These are phyloP conservation scores for Scaptomyza tumidula DNA, from an alignment of 2,888 invertebrate species.

Conservation along the genomic window DNA sequence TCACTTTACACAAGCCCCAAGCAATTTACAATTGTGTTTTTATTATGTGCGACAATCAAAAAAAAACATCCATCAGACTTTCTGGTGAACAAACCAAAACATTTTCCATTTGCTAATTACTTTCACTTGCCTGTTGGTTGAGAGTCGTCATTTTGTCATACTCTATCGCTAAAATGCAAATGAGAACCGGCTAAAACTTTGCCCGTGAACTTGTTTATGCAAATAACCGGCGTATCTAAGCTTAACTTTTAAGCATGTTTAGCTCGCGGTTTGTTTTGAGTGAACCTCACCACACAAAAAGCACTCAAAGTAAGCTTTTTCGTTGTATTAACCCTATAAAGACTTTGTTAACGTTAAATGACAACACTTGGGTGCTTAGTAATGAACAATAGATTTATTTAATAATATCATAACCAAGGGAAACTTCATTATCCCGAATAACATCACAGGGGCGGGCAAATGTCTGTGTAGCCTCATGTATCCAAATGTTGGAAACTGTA, in stretches of 20 bases:
- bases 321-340: constrained; percentile 56
- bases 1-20: constrained; percentile 9
- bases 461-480: constrained; percentile 93
- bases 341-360: not conserved
- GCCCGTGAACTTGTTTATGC: constrained; percentile 74
- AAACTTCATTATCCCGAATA: constrained; percentile 75
- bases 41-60: constrained; percentile 8
- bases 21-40: constrained; percentile 7
- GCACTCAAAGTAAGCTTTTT: constrained; percentile 44
- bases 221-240: constrained; percentile 60
- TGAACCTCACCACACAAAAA: constrained; percentile 11
- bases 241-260: constrained; percentile 21
- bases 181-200: constrained; percentile 55
- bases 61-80: not conserved
- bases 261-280: constrained; percentile 44
- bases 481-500: constrained; percentile 95
- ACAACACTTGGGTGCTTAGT: constrained; percentile 19
- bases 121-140: constrained; percentile 54
- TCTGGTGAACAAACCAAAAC: not conserved
- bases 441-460: constrained; percentile 87
- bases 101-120: constrained; percentile 53
- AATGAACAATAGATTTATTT: constrained; percentile 63
- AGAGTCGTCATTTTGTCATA: constrained; percentile 33
- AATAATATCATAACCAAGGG: constrained; percentile 69
- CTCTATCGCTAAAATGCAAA: constrained; percentile 57